Evolutionary conservation across 2,113 vertebrate species (phyloP), one percentile per base, ranked within the genome.

Genomic region (Pygoscelis antarcticus): DNA sequence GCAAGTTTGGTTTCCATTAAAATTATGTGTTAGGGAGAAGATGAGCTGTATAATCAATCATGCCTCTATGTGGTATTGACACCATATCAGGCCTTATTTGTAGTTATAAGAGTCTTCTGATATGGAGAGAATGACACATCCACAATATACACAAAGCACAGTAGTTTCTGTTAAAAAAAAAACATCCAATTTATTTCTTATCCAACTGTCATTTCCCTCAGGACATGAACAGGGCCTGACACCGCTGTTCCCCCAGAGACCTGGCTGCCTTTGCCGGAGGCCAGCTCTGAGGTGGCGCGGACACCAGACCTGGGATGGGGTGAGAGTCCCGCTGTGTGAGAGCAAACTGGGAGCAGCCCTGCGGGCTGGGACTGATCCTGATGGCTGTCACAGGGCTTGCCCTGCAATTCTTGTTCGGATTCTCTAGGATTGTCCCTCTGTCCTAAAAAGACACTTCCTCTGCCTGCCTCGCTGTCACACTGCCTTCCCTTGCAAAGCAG

Each of bases 301-400:
- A 15, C 0, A 0, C 3, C 5, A 49, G 22, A 60, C 7, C 10
- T 0, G 4, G 32, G 17, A 47, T 8, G 1, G 0, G 15, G 3
- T 7, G 4, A 32, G 34, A 32, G 9, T 8, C 3, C 2, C n/a
- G 5, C 26, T 61, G 11, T 25, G 34, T 40, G 49, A 70, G 14
- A 83, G 10, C 0, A 4, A 77, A 23, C 16, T 1, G 6, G 4
- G 44, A 58, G 42, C 30, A 62, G 47, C 17, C 17, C 5, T 34
- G 18, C 15, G 8, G 30, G 14, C 51, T 66, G n/a, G 30, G 27
- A 5, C 11, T 51, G 15, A 44, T 58, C 46, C 25, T 58, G 14
- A 34, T 36, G 13, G 21, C 7, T 49, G 7, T 18, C 49, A 25
- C 5, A 6, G 34, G 42, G 47, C 20, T 54, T 78, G 7, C 29